Percentiles rank a stretch among this genome's conserved stretches.
Conservation (phyloP, 2,797 vertebrate genomes). For the Rhinatrema bivittatum region DNA sequence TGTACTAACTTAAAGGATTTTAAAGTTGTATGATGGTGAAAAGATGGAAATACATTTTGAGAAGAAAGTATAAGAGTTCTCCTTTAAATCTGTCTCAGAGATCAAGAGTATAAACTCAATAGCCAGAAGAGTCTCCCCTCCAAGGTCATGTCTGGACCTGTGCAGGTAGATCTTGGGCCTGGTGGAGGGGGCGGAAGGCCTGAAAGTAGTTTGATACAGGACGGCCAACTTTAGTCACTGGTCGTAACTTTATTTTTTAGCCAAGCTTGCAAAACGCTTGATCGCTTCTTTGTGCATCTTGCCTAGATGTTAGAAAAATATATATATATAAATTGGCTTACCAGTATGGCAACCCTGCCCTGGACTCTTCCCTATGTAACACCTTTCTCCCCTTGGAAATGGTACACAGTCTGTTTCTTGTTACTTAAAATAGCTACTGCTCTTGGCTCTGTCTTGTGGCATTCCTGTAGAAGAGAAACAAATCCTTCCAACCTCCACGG, state of each 20-base stretch:
- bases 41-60: no score
- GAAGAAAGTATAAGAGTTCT: no score
- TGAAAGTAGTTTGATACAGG: conserved; percentile 47
- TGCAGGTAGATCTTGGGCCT: conserved; percentile 62
- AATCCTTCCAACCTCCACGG: conserved; percentile 67
- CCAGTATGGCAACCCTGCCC: conserved; percentile 50
- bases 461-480: conserved; percentile 45
- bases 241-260: conserved; percentile 61
- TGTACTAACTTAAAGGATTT: no score
- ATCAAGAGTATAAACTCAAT: no score
- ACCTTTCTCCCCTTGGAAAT: conserved; percentile 26
- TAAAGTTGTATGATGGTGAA: no score
- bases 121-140: conserved; percentile 60
- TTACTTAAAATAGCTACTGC: conserved; percentile 80
- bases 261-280: conserved; percentile 71
- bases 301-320: conserved; percentile 64
- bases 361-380: conserved; percentile 25
- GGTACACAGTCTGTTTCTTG: conserved; percentile 91
- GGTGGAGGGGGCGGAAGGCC: conserved; percentile 60
- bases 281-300: conserved; percentile 77
- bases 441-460: conserved; percentile 72
- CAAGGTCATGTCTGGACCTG: conserved; percentile 66
- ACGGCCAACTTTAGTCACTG: conserved; percentile 54
- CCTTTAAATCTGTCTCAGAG: no score
- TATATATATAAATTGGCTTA: conserved; percentile 53